Base-by-base conservation (phyloP, 2,797 vertebrate genomes). In the Lateolabrax maculatus region DNA sequence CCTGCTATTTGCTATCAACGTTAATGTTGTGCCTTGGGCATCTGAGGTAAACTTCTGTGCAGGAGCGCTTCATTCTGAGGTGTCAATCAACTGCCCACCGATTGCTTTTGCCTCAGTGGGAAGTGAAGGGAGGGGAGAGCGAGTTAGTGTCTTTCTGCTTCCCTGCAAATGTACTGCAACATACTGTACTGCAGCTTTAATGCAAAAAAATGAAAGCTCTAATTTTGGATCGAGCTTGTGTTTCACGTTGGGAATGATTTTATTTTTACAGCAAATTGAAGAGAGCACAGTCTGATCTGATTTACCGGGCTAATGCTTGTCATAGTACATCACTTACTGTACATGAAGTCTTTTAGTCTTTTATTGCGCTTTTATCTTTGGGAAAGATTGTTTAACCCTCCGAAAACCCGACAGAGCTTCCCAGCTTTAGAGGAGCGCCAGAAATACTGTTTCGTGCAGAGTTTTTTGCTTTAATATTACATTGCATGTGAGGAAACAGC, bases 221-320 rank as follows among this genome's bases (percentile, higher is more conserved):
- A 87, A 92, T 81, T 87, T 87, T 80, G 79, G 79, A 83, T 80
- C 21, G 2, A 71, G 76, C 65, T 80, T 74, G 49, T 56, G 41
- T 53, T 78, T 83, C 58, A 46, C 36, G 0, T 34, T 57, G 60
- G 62, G 66, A 84, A 57, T 77, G 52, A 55, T 79, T 77, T 62
- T 63, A 73, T 76, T 70, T 83, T 77, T 61, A 70, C 23, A 79
- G 66, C 66, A 74, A 64, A 75, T 57, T 57, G 53, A 57, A 37
- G 7, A 25, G 8, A 65, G 64, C 11, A n/a, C 11, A 21, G 63
- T 65, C 65, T 68, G 72, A 75, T 66, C 52, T 67, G 49, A 80
- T 71, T 62, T 46, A 61, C 25, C 37, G 4, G 55, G 55, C 39
- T 63, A 43, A 43, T 58, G 44, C 39, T 41, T 68, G 34, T 56